These are phyloP conservation scores for Drosophila tristis DNA, from an alignment of 1,140 invertebrate genomes.

Conservation along the genomic window DNA sequence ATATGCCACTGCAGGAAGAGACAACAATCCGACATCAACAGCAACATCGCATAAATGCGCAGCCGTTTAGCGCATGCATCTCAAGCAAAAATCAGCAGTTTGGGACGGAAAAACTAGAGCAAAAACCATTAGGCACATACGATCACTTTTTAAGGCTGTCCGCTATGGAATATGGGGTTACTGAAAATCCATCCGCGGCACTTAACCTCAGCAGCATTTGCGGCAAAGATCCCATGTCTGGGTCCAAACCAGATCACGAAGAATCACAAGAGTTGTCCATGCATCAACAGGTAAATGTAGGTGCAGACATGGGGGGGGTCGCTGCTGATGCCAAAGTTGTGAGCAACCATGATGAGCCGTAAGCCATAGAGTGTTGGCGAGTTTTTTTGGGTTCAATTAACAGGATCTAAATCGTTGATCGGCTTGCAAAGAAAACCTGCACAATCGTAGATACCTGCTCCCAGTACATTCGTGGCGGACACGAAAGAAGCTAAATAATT, in stretches of 20 bases:
- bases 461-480: no score
- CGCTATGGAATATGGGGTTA: constrained; percentile 55
- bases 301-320: constrained; percentile 42
- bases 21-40: constrained; percentile 43
- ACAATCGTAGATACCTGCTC: no score
- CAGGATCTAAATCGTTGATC: no score
- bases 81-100: constrained; percentile 31
- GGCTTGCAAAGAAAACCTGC: no score
- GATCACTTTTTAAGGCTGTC: constrained; percentile 77
- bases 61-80: constrained; percentile 40
- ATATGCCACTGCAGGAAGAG: constrained; percentile 30
- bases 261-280: constrained; percentile 50
- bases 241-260: constrained; percentile 8
- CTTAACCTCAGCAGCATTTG: constrained; percentile 65
- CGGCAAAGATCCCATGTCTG: constrained; percentile 9
- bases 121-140: constrained; percentile 61
- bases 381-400: neutral
- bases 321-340: constrained; percentile 21
- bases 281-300: constrained; percentile 48
- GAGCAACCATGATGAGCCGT: constrained; percentile 36
- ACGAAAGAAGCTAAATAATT: no score
- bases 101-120: constrained; percentile 31
- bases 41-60: constrained; percentile 36
- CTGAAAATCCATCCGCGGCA: constrained; percentile 56
- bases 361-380: constrained; percentile 24